Conservation (phyloP, 2,113 vertebrate genomes). For the Ploceus nigricollis region DNA sequence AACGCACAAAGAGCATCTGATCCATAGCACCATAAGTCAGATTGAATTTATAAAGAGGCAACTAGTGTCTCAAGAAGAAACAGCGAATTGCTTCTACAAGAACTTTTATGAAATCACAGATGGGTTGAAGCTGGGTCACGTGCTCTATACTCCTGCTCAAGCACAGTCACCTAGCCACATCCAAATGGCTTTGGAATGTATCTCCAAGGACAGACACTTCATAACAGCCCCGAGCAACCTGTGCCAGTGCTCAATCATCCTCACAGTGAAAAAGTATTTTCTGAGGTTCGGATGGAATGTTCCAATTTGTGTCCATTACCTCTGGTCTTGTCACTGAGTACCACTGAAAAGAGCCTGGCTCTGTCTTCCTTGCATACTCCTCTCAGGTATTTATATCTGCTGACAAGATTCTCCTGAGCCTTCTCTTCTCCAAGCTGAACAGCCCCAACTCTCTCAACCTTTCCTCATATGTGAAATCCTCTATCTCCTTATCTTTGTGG, state of each 20-base stretch:
- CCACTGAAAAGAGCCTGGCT: not conserved
- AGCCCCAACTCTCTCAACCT: not conserved
- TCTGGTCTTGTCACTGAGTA: not conserved
- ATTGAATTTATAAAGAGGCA: not conserved
- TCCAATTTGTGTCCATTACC: accelerated
- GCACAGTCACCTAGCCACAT: accelerated
- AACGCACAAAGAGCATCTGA: not conserved
- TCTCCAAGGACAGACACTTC: not conserved
- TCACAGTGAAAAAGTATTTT: not conserved
- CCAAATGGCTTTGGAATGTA: not conserved
- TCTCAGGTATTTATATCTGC: not conserved
- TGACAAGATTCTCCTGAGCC: not conserved
- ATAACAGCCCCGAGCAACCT: accelerated
- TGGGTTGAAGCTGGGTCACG: not conserved
- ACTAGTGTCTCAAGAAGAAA: not conserved
- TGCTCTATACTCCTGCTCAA: not conserved
- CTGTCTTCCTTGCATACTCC: not conserved
- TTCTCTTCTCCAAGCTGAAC: not conserved
- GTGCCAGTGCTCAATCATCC: not conserved
- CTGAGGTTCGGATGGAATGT: accelerated
- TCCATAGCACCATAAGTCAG: not conserved
- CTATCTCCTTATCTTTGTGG: not conserved
- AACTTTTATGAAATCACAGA: not conserved
- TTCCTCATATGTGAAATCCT: not conserved
- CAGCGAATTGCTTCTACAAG: not conserved